Base-by-base conservation (phyloP, 1,140 invertebrate species). In the Eumaeus atala region DNA sequence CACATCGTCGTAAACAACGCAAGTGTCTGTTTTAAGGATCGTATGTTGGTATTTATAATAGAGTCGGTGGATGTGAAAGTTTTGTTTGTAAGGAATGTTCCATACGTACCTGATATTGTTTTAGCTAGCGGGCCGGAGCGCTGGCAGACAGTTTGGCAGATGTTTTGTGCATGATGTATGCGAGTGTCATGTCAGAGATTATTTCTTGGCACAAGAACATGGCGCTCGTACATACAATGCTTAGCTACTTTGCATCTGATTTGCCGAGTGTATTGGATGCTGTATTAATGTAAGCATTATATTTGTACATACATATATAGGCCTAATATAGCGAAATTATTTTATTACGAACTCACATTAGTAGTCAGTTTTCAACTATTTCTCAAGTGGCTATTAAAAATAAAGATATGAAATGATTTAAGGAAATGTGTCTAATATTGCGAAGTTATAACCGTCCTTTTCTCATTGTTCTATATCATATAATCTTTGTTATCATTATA, bases 141-240 rank as follows among this genome's bases (percentile, higher is more conserved):
- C 68, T 62, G 71, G 72, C 74, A 78, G 73, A 74, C 74, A 78
- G 66, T 80, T 83, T 82, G 76, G 79, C 79, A 78, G 66, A 72
- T 76, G 67, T 57, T 74, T 62, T 54, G 65, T 68, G 55, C 69
- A 80, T 83, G 79, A 85, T 78, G 74, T 83, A 85, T 83, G 77
- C 71, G 78, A 76, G 70, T 83, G 79, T 85, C 79, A 77, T 68
- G 66, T 73, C 70, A 67, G 72, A 83, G 77, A 83, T 85, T 85
- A 85, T 80, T 81, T 74, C 74, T 83, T 83, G 79, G 82, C 82
- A 82, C 67, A 68, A 76, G 64, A 62, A 77, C 72, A 64, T 66
- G 70, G 67, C 70, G 59, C 70, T 66, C 56, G 69, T 54, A 72
- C 67, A 70, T 68, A 78, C 42, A 60, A 60, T 66, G 69, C 69